Evolutionary conservation across 1,140 invertebrate genomes (phyloP).

Genomic region (Bombus consobrinus): DNA sequence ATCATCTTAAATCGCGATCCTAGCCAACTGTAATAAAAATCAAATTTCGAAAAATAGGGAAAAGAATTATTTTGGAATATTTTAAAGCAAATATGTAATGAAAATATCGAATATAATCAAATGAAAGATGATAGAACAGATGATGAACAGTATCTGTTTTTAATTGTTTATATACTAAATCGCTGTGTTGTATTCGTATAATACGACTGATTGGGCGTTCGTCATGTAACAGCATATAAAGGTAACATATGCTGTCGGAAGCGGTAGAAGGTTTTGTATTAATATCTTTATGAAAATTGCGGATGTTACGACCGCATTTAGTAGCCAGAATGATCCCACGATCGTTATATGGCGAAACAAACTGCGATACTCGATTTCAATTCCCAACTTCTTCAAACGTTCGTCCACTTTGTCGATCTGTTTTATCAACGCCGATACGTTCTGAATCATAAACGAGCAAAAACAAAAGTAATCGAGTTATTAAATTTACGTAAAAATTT

Average conservation of each 20-base stretch:
- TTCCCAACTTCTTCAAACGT: slow-evolving; percentile 29
- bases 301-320: fast-evolving
- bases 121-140: too few species aligned
- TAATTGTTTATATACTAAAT: slow-evolving; percentile 25
- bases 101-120: too few species aligned
- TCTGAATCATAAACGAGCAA: not conserved
- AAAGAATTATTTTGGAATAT: too few species aligned
- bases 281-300: fast-evolving
- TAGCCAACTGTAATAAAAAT: slow-evolving; percentile 6
- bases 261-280: fast-evolving
- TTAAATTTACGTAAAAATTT: too few species aligned
- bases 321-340: not conserved
- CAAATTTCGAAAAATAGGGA: too few species aligned
- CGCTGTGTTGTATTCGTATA: slow-evolving; percentile 22
- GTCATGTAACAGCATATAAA: fast-evolving
- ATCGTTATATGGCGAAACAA: not conserved
- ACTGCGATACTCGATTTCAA: not conserved
- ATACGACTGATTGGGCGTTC: not conserved
- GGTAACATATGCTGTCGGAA: fast-evolving
- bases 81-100: too few species aligned
- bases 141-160: too few species aligned
- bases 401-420: slow-evolving; percentile 41
- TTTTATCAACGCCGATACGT: not conserved
- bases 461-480: not conserved
- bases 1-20: slow-evolving; percentile 19